Conservation (phyloP, 2,888 invertebrate genomes). For the Pammene aurita region DNA sequence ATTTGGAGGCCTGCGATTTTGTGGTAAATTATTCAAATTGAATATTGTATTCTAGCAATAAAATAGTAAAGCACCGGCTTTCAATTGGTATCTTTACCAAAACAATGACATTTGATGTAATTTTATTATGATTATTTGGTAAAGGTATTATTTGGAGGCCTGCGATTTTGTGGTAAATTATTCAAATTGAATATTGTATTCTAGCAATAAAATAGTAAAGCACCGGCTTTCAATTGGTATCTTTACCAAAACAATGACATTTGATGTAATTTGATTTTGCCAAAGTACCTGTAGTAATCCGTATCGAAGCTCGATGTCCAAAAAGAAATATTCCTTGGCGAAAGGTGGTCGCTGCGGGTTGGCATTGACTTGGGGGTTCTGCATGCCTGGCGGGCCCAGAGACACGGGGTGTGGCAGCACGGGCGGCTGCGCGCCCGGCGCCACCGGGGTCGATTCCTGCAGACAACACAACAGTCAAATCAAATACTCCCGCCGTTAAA, state of each 20-base stretch:
- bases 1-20: no score
- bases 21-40: no score
- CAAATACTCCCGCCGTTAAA: background rate
- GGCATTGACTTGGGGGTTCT: constrained; percentile 55
- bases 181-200: no score
- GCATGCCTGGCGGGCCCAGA: constrained; percentile 57
- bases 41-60: no score
- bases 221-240: no score
- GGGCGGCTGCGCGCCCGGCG: constrained; percentile 53
- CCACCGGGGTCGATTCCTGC: constrained; percentile 59
- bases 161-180: no score
- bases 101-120: background rate
- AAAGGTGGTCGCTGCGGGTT: constrained; percentile 82
- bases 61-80: no score
- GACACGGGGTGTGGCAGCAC: constrained; percentile 63
- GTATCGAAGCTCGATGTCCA: constrained; percentile 96
- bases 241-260: no score
- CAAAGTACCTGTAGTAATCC: constrained; percentile 93
- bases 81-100: no score
- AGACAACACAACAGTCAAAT: background rate
- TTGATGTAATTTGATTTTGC: background rate
- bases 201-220: no score
- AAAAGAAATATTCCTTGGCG: constrained; percentile 92
- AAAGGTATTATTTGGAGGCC: no score
- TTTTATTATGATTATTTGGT: background rate